Percentiles rank a stretch among this genome's conserved stretches.
phyloP scores from a whole-genome alignment of 2,888 invertebrate genomes.

The Eristalis arbustorum region DNA sequence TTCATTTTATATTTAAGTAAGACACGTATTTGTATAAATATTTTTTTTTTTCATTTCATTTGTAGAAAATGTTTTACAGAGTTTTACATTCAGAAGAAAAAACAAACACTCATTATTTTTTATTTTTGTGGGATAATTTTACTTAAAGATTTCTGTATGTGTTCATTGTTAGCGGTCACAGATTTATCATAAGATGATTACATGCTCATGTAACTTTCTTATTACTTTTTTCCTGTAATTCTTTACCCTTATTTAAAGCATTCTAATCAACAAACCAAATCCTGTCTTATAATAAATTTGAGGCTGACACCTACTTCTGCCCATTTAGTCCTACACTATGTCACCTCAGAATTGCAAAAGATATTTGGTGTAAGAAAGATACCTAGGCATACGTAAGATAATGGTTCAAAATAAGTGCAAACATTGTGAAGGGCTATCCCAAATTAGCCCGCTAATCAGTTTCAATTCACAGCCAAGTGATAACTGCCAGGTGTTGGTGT shows the following conservation, averaged over 20 bases:
- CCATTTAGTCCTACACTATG: no score
- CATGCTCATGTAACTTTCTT: no score
- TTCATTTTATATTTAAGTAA: neutral
- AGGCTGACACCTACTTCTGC: no score
- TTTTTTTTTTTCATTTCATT: constrained; percentile 15
- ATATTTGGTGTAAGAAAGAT: neutral
- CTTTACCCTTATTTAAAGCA: no score
- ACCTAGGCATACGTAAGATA: no score
- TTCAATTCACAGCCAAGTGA: no score
- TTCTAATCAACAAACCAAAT: no score
- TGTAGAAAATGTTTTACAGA: constrained; percentile 54
- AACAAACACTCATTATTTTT: neutral
- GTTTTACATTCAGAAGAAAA: neutral
- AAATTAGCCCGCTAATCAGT: no score
- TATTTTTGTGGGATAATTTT: neutral
- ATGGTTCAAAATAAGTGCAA: no score
- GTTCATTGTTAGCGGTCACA: neutral
- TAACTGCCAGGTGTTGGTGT: neutral
- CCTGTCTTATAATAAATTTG: no score
- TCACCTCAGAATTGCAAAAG: neutral
- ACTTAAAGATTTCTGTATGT: neutral
- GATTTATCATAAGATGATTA: neutral
- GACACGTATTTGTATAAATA: constrained; percentile 10
- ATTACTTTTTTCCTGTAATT: no score
- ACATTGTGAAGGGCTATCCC: no score